Base-by-base conservation (phyloP, 2,797 vertebrate species). In the Esox lucius region DNA sequence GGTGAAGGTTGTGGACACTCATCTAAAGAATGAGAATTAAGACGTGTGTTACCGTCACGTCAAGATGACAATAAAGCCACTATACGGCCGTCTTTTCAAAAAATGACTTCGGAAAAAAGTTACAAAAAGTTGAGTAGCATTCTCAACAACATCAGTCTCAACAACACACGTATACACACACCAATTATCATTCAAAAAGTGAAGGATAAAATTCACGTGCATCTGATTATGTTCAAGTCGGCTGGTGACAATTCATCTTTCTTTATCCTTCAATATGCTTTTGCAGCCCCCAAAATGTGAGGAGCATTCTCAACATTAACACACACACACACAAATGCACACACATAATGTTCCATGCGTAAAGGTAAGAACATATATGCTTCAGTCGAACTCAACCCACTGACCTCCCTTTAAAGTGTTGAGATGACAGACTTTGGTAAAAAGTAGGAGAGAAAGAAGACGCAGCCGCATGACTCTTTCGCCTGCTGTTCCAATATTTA, bases 271-370 rank as follows among this genome's bases (percentile, higher is more conserved):
- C 19, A 56, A 56, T n/a, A 53, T 53, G 51, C 19, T 7, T 19
- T 56, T 19, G 51, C 19, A 56, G 19, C 51, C 51, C 51, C 6
- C 51, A 56, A 56, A 17, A 56, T 6, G 19, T 56, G 51, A 56
- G 51, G 6, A n/a, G 51, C 51, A 56, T 56, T 8, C 51, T 22
- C 4, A 56, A n/a, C 19, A 56, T 2, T 39, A 39, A 64, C 46
- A 53, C 59, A 64, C 67, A 68, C 19, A 68, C 17, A 68, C 35
- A 46, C 67, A 66, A 22, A 66, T 24, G 28, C 64, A 68, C 67
- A 66, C 67, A n/a, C 19, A 35, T 39, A 35, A 35, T 17, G 19
- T 39, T 22, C 9, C 7, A 33, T 33, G 19, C 35, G 28, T 42
- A 9, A 53, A n/a, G 17, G 4, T 16, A 53, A 53, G 19, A 56